Base-by-base conservation (phyloP, 2,113 vertebrate species). In the Muntiacus muntjak region DNA sequence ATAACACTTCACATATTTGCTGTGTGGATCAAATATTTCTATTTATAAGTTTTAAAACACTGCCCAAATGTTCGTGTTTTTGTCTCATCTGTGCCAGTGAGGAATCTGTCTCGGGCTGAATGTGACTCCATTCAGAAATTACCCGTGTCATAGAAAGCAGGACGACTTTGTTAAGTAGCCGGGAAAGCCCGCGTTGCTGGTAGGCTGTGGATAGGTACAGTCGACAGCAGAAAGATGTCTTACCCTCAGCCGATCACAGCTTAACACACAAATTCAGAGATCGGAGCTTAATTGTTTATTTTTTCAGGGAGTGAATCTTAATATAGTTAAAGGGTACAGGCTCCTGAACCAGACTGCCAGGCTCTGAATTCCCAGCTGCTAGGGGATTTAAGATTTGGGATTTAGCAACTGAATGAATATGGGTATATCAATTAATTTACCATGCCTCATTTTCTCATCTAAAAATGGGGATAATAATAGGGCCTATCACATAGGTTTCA, bases 1-100 rank as follows among this genome's bases (percentile, higher is more conserved):
- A 13, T 28, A 84, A 21, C n/a, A 83, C 57, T 79, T 62, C 92
- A 78, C 96, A 91, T 89, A 91, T 93, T 98, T 96, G 83, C 90
- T 91, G 52, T 93, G 89, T 94, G 25, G 79, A 91, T 89, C 78
- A 86, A 97, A 97, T 93, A 97, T 97, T 97, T 97, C 95, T 97
- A 83, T 95, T 94, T 91, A 89, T 82, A 83, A 91, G 94, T 96
- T 96, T 96, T 92, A 94, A 97, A 97, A 97, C 87, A 92, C 60
- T 64, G 84, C 55, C 83, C 95, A 97, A 89, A 97, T 97, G 95
- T 95, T 97, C 58, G 33, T 93, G 93, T 97, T 93, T 95, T 89
- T 88, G 28, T 89, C 83, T 86, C n/a, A 55, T 71, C 67, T 78
- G n/a, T 87, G 96, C 94, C 94, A 95, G 71, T 15, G 33, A 62